A percentile compares a stretch with the other conserved stretches of the same genome.
These are phyloP conservation scores for Nebria brevicollis DNA, from an alignment of 2,888 invertebrate genomes.

Conservation along the genomic window DNA sequence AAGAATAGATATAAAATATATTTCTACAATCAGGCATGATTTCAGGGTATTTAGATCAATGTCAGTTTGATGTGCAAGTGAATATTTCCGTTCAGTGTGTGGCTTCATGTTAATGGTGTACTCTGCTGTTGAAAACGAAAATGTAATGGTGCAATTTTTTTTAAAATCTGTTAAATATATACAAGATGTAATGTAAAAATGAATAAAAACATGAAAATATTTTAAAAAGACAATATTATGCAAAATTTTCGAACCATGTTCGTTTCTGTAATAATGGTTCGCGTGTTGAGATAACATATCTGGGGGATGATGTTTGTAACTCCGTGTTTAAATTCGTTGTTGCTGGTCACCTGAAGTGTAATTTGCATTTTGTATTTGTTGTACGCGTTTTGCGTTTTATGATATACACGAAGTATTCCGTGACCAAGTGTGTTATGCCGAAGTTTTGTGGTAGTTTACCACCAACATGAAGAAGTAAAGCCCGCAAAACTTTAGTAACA, in stretches of 20 bases:
- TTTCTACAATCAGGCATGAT: too few species aligned
- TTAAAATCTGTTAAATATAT: background rate
- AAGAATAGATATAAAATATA: too few species aligned
- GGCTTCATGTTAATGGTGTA: too few species aligned
- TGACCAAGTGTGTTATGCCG: constrained; percentile 13
- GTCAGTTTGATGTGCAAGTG: too few species aligned
- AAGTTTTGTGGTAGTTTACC: background rate
- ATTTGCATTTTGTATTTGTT: constrained; percentile 46
- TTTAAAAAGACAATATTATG: background rate
- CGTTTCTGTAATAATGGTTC: constrained; percentile 8
- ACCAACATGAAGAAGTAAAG: constrained; percentile 2
- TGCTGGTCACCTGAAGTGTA: constrained; percentile 46
- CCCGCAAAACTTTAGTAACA: constrained; percentile 2
- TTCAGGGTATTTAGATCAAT: too few species aligned
- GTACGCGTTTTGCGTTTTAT: background rate
- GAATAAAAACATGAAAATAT: background rate
- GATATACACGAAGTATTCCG: constrained; percentile 16
- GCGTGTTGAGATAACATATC: constrained; percentile 39
- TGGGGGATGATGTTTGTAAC: constrained; percentile 37
- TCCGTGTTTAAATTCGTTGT: constrained; percentile 47
- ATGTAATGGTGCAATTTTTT: background rate
- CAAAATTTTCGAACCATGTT: background rate
- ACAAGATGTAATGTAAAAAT: background rate
- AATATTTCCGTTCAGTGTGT: too few species aligned
- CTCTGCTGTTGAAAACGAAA: too few species aligned